These are phyloP conservation scores for Crenichthys baileyi DNA, from an alignment of 2,797 vertebrate genomes.

Conservation along the genomic window DNA sequence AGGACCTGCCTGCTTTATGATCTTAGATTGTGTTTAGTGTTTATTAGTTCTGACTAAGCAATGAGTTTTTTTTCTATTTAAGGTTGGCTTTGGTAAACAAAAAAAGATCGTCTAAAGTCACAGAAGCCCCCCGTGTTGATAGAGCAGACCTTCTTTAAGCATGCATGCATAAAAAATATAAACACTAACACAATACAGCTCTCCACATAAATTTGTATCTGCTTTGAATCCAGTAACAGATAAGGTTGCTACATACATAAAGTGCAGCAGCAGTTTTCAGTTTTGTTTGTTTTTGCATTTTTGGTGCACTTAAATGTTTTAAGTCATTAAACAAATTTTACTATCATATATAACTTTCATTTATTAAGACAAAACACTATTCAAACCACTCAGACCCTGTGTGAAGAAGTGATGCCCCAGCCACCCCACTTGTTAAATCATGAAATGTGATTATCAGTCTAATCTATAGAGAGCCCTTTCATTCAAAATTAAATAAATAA, in stretches of 20 bases:
- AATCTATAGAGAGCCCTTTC: too few species aligned
- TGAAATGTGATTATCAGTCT: background rate
- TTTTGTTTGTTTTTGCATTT: background rate
- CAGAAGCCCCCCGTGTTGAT: slow-evolving; percentile 36
- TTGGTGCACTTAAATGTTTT: background rate
- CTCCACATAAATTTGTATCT: background rate
- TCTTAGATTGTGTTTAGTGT: too few species aligned
- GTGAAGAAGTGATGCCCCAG: background rate
- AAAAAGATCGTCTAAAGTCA: too few species aligned
- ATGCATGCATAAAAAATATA: slow-evolving; percentile 24
- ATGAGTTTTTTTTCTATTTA: background rate
- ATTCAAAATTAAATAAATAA: too few species aligned
- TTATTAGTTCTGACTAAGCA: background rate
- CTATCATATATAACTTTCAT: background rate
- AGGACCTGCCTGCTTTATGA: background rate
- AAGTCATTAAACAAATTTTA: too few species aligned
- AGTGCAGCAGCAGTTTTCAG: background rate
- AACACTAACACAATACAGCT: background rate
- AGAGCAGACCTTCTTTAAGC: slow-evolving; percentile 47
- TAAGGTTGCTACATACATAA: background rate
- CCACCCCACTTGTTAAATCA: background rate
- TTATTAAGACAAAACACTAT: background rate
- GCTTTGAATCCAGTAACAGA: background rate
- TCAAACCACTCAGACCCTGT: background rate
- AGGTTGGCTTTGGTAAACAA: background rate